Percentiles rank a stretch among this genome's conserved stretches.
phyloP scores from a whole-genome alignment of 1,140 invertebrate genomes.

The Philaenus spumarius region DNA sequence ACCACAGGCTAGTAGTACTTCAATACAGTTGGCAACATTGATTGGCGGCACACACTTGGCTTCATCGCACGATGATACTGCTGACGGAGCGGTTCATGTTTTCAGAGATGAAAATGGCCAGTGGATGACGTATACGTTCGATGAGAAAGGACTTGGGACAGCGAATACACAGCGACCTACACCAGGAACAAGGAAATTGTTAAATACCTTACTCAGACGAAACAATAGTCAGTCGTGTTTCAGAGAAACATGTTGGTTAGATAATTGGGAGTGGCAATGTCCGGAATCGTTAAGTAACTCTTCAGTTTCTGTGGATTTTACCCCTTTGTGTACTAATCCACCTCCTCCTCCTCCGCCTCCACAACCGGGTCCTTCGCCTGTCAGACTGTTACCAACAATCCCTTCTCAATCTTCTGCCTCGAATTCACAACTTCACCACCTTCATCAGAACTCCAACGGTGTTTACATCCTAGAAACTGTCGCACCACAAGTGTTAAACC shows the following conservation, averaged over 20 bases:
- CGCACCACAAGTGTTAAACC: slow-evolving; percentile 1
- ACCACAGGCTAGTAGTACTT: not conserved
- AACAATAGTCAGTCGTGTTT: slow-evolving; percentile 42
- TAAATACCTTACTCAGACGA: slow-evolving; percentile 29
- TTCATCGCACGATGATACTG: slow-evolving; percentile 78
- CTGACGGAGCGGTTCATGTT: slow-evolving; percentile 80
- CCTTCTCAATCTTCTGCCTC: slow-evolving; percentile 14
- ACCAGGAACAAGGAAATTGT: slow-evolving; percentile 23
- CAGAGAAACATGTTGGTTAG: slow-evolving; percentile 34
- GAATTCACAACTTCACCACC: slow-evolving; percentile 16
- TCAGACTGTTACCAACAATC: slow-evolving; percentile 14
- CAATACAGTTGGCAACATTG: slow-evolving; percentile 16
- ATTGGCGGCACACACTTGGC: slow-evolving; percentile 54
- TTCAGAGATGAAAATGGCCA: slow-evolving; percentile 65
- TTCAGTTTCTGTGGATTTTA: slow-evolving; percentile 50
- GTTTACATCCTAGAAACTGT: slow-evolving; percentile 21
- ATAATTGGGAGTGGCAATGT: slow-evolving; percentile 37
- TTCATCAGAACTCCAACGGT: slow-evolving; percentile 18
- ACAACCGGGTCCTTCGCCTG: slow-evolving; percentile 7
- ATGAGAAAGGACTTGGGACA: slow-evolving; percentile 55
- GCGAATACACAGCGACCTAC: slow-evolving; percentile 17
- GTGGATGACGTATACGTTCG: slow-evolving; percentile 79
- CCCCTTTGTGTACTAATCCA: not conserved
- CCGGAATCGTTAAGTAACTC: slow-evolving; percentile 45
- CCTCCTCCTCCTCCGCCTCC: not conserved